phyloP scores from a whole-genome alignment of 2,888 invertebrate species.

The Cephus rjabovi region DNA sequence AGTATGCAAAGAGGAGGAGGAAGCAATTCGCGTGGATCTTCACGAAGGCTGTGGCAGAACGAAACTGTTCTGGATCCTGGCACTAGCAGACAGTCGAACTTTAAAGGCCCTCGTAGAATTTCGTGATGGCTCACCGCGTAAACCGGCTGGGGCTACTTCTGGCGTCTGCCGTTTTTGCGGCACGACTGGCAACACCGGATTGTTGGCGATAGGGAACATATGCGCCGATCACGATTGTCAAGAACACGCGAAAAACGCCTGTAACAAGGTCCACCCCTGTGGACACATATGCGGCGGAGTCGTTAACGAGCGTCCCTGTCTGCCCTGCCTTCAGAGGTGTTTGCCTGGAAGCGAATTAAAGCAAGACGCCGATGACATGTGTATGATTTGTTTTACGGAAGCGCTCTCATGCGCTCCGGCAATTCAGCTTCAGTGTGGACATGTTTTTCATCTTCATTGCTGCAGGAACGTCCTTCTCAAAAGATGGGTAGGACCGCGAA shows the following conservation, averaged over 20 bases:
- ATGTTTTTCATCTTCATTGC: constrained; percentile 96
- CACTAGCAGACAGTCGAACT: constrained; percentile 92
- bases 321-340: constrained; percentile 93
- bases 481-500: constrained; percentile 95
- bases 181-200: constrained; percentile 82
- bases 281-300: constrained; percentile 96
- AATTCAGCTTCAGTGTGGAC: constrained; percentile 91
- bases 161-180: constrained; percentile 95
- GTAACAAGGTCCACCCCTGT: constrained; percentile 84
- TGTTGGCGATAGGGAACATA: constrained; percentile 91
- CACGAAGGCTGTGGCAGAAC: constrained; percentile 97
- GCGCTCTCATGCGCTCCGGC: constrained; percentile 96
- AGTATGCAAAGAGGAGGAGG: constrained; percentile 96
- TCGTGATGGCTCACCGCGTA: constrained; percentile 77
- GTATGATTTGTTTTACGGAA: constrained; percentile 99
- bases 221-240: constrained; percentile 94
- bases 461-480: constrained; percentile 85
- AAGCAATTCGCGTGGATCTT: constrained; percentile 95
- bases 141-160: constrained; percentile 63
- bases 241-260: constrained; percentile 85
- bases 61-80: constrained; percentile 94
- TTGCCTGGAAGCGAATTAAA: constrained; percentile 72
- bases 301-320: constrained; percentile 82
- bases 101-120: constrained; percentile 93
- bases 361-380: constrained; percentile 99